Percentiles rank a stretch among this genome's conserved stretches.
These are phyloP conservation scores for Psittacula cyanocephala DNA, from an alignment of 2,113 vertebrate genomes.

Conservation along the genomic window DNA sequence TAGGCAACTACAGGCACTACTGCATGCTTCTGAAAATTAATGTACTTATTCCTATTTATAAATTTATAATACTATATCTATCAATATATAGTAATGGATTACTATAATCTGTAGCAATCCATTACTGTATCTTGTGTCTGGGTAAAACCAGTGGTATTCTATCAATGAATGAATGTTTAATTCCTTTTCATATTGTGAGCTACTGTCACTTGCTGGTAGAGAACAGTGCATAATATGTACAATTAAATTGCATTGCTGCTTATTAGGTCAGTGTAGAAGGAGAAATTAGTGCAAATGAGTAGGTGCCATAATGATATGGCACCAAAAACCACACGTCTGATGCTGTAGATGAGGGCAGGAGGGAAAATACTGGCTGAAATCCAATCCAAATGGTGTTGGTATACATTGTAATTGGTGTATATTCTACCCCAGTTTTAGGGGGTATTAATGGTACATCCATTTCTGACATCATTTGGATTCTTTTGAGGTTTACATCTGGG, in stretches of 20 bases:
- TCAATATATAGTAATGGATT: not conserved
- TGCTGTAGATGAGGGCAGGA: not conserved
- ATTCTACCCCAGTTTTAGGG: not conserved
- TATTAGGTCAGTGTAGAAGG: not conserved
- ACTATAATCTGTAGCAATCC: not conserved
- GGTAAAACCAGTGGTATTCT: not conserved
- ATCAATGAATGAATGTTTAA: not conserved
- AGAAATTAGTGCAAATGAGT: not conserved
- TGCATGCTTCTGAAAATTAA: not conserved
- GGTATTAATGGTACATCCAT: fast-evolving
- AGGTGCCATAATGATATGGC: not conserved
- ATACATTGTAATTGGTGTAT: not conserved
- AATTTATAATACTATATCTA: not conserved
- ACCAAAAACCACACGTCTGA: fast-evolving
- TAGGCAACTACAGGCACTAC: not conserved
- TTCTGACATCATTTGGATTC: not conserved
- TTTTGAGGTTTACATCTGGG: not conserved
- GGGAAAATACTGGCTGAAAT: not conserved
- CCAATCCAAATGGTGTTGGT: not conserved
- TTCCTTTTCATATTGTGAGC: not conserved
- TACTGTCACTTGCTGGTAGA: not conserved
- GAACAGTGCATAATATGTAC: not conserved
- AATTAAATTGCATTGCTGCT: not conserved
- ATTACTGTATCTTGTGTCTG: not conserved
- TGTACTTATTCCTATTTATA: not conserved